phyloP scores from a whole-genome alignment of 2,888 invertebrate genomes.

The Eupelmus urozonus region DNA sequence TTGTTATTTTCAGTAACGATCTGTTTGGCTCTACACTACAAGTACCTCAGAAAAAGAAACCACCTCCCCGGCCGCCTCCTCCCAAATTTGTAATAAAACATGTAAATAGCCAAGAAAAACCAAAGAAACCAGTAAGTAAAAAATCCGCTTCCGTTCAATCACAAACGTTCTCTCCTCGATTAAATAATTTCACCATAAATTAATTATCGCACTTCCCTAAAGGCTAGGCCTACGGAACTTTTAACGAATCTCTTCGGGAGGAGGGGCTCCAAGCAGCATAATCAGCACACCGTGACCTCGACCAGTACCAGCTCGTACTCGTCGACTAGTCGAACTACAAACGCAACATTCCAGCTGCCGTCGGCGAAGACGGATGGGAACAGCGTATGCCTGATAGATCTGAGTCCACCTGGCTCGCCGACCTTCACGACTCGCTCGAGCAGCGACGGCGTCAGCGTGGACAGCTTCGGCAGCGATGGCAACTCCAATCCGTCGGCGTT shows the following conservation, averaged over 20 bases:
- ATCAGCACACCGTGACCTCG: constrained; percentile 47
- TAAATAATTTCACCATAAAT: no score
- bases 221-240: constrained; percentile 73
- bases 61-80: constrained; percentile 86
- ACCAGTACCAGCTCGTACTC: constrained; percentile 51
- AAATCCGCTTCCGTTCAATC: no score
- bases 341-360: constrained; percentile 60
- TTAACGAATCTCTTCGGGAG: constrained; percentile 71
- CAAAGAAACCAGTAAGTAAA: constrained; percentile 64
- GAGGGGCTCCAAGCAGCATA: constrained; percentile 61
- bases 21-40: constrained; percentile 74
- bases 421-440: constrained; percentile 86
- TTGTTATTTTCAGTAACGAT: constrained; percentile 66
- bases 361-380: constrained; percentile 62
- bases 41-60: constrained; percentile 82
- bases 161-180: not conserved
- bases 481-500: constrained; percentile 80
- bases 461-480: constrained; percentile 87
- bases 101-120: constrained; percentile 68
- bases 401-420: constrained; percentile 87
- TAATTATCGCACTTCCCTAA: constrained; percentile 38
- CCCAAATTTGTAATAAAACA: constrained; percentile 78
- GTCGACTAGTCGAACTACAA: constrained; percentile 56
- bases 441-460: constrained; percentile 86
- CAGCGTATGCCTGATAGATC: constrained; percentile 82